Evolutionary conservation across 2,888 invertebrate species (phyloP).

Genomic region (Plemyria rubiginata): DNA sequence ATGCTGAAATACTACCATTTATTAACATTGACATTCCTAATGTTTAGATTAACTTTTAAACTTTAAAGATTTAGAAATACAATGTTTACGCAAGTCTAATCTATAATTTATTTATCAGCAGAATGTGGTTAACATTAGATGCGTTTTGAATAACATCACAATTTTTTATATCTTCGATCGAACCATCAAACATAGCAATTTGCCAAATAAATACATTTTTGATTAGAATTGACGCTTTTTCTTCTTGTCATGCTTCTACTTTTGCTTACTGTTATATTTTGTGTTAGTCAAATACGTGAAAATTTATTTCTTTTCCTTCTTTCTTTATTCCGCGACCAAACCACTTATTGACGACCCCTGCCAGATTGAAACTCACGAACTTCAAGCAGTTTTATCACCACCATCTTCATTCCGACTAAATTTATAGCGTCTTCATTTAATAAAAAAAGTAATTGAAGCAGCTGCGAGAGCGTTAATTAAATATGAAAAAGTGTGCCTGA

Average conservation of each 20-base stretch:
- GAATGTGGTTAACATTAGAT: neutral
- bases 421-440: conserved; percentile 5
- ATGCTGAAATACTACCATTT: neutral
- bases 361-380: conserved; percentile 4
- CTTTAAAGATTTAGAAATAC: conserved; percentile 4
- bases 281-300: too few species aligned
- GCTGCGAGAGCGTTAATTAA: conserved; percentile 42
- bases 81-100: conserved; percentile 8
- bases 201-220: too few species aligned
- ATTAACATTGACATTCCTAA: conserved; percentile 12
- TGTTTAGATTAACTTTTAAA: conserved; percentile 13
- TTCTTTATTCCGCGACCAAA: neutral
- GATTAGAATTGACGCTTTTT: too few species aligned
- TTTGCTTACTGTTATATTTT: too few species aligned
- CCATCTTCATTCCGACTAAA: conserved; percentile 3
- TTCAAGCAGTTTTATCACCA: neutral
- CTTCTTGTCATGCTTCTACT: too few species aligned
- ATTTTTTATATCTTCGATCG: too few species aligned
- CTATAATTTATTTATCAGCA: neutral
- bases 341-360: neutral
- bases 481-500: conserved; percentile 39
- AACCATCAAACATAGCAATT: too few species aligned
- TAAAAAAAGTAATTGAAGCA: conserved; percentile 36
- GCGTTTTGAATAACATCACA: neutral
- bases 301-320: neutral